Percentiles rank a stretch among this genome's conserved stretches.
Conservation (phyloP, 1,140 invertebrate species). For the Lepidurus couesii region DNA sequence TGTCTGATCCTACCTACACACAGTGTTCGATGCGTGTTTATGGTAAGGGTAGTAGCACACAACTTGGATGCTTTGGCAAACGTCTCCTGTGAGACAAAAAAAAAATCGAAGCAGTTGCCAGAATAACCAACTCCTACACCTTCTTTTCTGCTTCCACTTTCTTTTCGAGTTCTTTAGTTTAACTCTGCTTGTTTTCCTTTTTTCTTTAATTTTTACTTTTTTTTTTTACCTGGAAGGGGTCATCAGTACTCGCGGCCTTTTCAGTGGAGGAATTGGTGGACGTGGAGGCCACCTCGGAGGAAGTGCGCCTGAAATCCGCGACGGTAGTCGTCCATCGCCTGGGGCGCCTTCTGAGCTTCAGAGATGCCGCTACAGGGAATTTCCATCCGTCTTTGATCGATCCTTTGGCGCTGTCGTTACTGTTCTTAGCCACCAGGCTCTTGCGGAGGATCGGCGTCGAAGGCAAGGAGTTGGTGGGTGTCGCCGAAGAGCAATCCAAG, state of each 20-base stretch:
- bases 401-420: not conserved
- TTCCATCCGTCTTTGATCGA: not conserved
- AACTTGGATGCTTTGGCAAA: no score
- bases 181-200: not conserved
- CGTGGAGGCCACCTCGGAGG: not conserved
- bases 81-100: no score
- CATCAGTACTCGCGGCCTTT: slow-evolving; percentile 14
- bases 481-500: not conserved
- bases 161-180: not conserved
- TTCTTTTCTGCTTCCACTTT: not conserved
- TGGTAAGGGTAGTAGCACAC: not conserved
- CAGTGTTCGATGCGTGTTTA: not conserved
- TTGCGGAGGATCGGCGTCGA: not conserved
- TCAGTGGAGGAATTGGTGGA: slow-evolving; percentile 6
- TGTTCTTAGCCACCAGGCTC: not conserved
- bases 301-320: not conserved
- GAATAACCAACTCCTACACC: no score
- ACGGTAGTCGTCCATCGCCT: slow-evolving; percentile 17
- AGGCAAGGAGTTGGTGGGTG: not conserved
- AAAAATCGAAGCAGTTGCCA: not conserved
- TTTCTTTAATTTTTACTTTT: not conserved
- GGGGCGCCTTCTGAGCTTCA: not conserved
- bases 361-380: not conserved
- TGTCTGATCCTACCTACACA: not conserved
- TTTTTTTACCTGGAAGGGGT: slow-evolving; percentile 1